Evolutionary conservation across 1,140 invertebrate species (phyloP), one percentile per base, ranked within the genome.

Genomic region (Ips typographus): DNA sequence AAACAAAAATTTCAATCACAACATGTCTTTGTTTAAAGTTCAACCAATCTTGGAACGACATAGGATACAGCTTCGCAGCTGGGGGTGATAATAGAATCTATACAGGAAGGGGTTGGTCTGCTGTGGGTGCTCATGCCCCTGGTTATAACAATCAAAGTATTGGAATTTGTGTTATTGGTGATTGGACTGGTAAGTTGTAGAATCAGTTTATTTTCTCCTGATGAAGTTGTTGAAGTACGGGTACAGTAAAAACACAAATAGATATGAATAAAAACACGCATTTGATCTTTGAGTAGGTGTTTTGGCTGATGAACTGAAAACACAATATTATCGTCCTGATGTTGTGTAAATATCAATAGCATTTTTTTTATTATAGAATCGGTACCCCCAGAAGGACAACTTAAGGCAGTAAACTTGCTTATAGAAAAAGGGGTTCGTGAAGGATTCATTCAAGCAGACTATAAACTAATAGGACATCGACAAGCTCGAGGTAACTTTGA

Each of bases 71-170:
- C 78, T 95, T 94, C 78, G 85, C 89, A 8, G 84, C 93, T 4
- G 93, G 92, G 1, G 89, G 89, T 8, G 91, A 94, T 65, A 91
- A 91, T 1, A 82, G 84, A 6, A 87, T 87, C 4, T 94, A 93
- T 74, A 86, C 88, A 70, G 93, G 91, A 1, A 83, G 91, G 40
- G 90, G 90, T 1, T 95, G 91, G 88, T 84, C 87, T 38, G 80
- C 76, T 2, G 78, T 88, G 0, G 92, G 92, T 2, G 89, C 90
- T 0, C 91, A 94, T 74, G 85, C 91, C 0, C 85, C 84, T 1
- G 79, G 78, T 36, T 92, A 88, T 74, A 94, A 94, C 79, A 81
- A 77, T 52, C 83, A 80, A 57, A 91, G 91, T 69, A 85, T 93
- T 37, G 92, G 90, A 58, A 90, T 93, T 71, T 87, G 86, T 40